A percentile compares a stretch with the other conserved stretches of the same genome.
These are phyloP conservation scores for Saccopteryx leptura DNA, from an alignment of 2,113 vertebrate genomes.

Conservation along the genomic window DNA sequence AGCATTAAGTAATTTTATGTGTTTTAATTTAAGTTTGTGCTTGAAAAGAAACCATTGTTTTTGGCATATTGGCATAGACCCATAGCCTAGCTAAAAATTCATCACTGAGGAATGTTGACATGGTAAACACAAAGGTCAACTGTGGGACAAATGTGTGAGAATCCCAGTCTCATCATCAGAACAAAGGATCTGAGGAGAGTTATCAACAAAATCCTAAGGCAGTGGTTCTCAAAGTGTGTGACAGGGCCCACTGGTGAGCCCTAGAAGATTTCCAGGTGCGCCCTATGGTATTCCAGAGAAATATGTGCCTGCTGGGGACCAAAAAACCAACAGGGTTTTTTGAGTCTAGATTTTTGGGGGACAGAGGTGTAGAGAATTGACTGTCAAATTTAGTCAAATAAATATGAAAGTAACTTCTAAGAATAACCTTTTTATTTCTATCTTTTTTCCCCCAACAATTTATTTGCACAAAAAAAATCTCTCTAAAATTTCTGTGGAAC, in stretches of 20 bases:
- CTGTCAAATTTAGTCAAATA: conserved; percentile 40
- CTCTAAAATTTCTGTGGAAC: conserved; percentile 32
- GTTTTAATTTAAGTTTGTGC: conserved; percentile 11
- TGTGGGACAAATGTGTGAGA: not conserved
- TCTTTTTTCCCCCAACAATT: not conserved
- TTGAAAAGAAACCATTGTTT: not conserved
- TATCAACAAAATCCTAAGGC: not conserved
- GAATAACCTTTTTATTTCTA: not conserved
- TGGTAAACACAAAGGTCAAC: conserved; percentile 15
- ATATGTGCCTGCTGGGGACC: too few relatives aligned
- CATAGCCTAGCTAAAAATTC: not conserved
- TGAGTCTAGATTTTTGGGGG: too few relatives aligned
- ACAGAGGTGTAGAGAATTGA: not conserved
- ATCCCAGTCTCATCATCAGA: not conserved
- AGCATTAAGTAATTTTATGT: not conserved
- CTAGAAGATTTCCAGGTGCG: too few relatives aligned
- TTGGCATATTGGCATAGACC: not conserved
- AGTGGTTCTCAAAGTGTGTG: too few relatives aligned
- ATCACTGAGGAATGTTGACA: conserved; percentile 36
- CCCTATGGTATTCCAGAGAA: too few relatives aligned
- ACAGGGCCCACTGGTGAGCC: too few relatives aligned
- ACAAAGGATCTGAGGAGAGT: not conserved
- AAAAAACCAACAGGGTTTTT: too few relatives aligned
- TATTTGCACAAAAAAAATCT: conserved; percentile 21
- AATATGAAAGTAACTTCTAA: conserved; percentile 34